Conservation (phyloP, 2,888 invertebrate genomes). For the Standfussiana lucernea region DNA sequence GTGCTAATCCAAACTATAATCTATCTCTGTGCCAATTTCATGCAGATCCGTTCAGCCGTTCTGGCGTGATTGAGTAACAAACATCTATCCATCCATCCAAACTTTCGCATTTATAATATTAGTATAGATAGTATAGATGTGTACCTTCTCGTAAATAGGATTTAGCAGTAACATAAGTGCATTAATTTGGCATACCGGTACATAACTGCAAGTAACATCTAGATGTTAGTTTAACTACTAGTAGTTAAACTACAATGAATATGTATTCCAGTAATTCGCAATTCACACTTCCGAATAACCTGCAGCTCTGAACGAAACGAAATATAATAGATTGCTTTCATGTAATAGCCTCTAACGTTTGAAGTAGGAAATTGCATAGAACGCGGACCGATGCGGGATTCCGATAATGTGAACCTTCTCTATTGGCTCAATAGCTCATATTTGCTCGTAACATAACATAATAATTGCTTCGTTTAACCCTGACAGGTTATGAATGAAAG, state of each 20-base stretch:
- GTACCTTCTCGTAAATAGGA: neutral
- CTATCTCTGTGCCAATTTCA: too few relatives aligned
- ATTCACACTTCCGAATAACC: constrained; percentile 52
- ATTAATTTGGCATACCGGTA: neutral
- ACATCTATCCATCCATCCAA: too few relatives aligned
- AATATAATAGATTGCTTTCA: constrained; percentile 73
- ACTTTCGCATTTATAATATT: too few relatives aligned
- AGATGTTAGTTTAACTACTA: too few relatives aligned
- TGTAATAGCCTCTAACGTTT: constrained; percentile 69
- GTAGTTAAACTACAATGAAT: constrained; percentile 18
- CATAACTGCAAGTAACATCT: neutral
- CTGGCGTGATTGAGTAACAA: too few relatives aligned
- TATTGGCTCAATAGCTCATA: constrained; percentile 46
- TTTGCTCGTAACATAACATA: constrained; percentile 43
- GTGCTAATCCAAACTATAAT: too few relatives aligned
- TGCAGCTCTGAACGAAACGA: constrained; percentile 57
- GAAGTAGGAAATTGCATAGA: constrained; percentile 73
- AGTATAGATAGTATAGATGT: too few relatives aligned
- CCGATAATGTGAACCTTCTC: constrained; percentile 50
- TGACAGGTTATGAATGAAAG: constrained; percentile 49
- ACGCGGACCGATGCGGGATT: constrained; percentile 56
- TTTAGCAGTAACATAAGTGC: neutral
- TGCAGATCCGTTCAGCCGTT: too few relatives aligned
- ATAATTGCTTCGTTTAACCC: constrained; percentile 62
- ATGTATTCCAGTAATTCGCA: constrained; percentile 32